Evolutionary conservation across 2,797 vertebrate genomes (phyloP).

Genomic region (Steatocranus sp.): DNA sequence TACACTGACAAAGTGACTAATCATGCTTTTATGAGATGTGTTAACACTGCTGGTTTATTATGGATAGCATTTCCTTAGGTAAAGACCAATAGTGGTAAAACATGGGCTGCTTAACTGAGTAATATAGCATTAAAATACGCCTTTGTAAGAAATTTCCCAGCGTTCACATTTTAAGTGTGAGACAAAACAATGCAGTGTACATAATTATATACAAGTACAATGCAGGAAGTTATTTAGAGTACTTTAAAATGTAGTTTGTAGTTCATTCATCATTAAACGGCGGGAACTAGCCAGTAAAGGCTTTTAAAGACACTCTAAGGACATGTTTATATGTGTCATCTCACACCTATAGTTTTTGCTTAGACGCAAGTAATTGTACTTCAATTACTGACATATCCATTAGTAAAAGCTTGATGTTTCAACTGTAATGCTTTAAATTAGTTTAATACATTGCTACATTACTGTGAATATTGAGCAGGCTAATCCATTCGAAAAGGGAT

Average conservation of each 20-base stretch:
- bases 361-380: background rate
- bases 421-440: background rate
- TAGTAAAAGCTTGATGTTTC: background rate
- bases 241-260: background rate
- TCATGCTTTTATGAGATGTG: constrained; percentile 6
- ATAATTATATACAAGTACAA: background rate
- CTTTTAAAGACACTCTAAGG: background rate
- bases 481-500: background rate
- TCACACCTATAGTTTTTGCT: background rate
- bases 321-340: background rate
- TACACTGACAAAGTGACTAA: constrained; percentile 31
- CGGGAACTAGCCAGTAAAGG: background rate
- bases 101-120: background rate
- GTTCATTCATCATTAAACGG: background rate
- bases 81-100: background rate
- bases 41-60: background rate
- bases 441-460: background rate
- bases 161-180: background rate
- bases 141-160: background rate
- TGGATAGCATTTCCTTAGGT: background rate
- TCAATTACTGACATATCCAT: background rate
- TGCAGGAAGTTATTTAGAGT: background rate
- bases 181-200: background rate
- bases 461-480: background rate
- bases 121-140: background rate